Evolutionary conservation across 2,797 vertebrate genomes (phyloP).

Genomic region (Pangasius sanitwongsei): DNA sequence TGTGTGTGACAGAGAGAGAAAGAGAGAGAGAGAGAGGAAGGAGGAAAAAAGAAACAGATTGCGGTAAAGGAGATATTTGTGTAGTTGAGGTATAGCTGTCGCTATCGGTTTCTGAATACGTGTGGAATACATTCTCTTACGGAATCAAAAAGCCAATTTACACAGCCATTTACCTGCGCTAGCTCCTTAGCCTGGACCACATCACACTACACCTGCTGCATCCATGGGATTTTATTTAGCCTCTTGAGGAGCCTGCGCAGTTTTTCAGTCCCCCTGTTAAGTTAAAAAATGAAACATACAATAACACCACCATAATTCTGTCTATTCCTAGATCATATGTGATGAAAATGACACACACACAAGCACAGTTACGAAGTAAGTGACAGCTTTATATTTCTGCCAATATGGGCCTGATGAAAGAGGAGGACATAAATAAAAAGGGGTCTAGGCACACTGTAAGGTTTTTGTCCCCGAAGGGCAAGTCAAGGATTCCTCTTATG

Average conservation of each 20-base stretch:
- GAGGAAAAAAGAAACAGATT: conserved; percentile 28
- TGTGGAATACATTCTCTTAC: conserved; percentile 9
- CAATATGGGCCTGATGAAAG: conserved; percentile 20
- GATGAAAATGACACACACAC: conserved; percentile 10
- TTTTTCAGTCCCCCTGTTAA: background rate
- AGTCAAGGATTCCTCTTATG: background rate
- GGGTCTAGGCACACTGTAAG: conserved; percentile 20
- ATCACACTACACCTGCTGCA: background rate
- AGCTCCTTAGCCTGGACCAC: conserved; percentile 1
- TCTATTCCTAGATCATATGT: background rate
- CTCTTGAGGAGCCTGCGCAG: background rate
- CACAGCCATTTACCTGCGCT: conserved; percentile 2
- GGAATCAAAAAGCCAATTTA: conserved; percentile 15
- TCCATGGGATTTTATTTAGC: background rate
- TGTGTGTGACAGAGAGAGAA: conserved; percentile 9
- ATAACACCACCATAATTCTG: background rate
- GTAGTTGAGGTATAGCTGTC: background rate
- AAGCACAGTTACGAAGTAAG: conserved; percentile 1
- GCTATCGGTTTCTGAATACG: conserved; percentile 6
- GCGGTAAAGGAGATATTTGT: conserved; percentile 36
- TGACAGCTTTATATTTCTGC: conserved; percentile 25
- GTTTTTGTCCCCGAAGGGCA: conserved; percentile 7
- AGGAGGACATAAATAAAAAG: conserved; percentile 17
- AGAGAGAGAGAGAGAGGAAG: background rate
- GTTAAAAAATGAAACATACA: background rate